These are phyloP conservation scores for Anticlea derivata DNA, from an alignment of 2,888 invertebrate genomes.

Conservation along the genomic window DNA sequence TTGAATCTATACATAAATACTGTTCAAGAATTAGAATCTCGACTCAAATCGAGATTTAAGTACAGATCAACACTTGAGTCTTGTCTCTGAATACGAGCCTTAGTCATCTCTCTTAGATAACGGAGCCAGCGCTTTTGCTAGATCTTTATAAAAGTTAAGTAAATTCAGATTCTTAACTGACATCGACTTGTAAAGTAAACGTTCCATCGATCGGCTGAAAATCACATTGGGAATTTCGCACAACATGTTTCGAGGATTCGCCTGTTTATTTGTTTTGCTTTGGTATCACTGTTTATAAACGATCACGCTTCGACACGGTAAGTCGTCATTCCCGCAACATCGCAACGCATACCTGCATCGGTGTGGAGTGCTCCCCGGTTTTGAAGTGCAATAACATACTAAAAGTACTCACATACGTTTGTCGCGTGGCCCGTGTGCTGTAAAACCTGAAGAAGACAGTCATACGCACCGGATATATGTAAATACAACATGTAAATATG, in stretches of 20 bases:
- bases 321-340: constrained; percentile 7
- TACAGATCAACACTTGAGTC: too few species aligned
- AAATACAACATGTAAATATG: constrained; percentile 31
- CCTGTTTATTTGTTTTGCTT: constrained; percentile 18
- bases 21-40: too few species aligned
- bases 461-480: constrained; percentile 15
- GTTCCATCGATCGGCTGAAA: constrained; percentile 1
- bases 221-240: constrained; percentile 13
- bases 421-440: constrained; percentile 29
- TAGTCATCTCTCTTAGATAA: too few species aligned
- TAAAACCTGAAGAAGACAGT: neutral
- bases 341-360: constrained; percentile 15
- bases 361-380: constrained; percentile 24
- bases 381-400: constrained; percentile 42
- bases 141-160: neutral
- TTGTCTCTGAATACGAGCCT: too few species aligned
- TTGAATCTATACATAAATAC: too few species aligned
- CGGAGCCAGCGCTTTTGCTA: too few species aligned
- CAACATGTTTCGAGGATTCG: neutral
- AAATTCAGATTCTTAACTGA: neutral
- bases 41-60: too few species aligned
- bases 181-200: neutral
- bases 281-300: constrained; percentile 30
- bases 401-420: constrained; percentile 39
- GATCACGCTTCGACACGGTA: constrained; percentile 23